Percentiles rank a stretch among this genome's conserved stretches.
Evolutionary conservation across 2,888 invertebrate genomes (phyloP).

Genomic region (Venustoraphidia nigricollis): DNA sequence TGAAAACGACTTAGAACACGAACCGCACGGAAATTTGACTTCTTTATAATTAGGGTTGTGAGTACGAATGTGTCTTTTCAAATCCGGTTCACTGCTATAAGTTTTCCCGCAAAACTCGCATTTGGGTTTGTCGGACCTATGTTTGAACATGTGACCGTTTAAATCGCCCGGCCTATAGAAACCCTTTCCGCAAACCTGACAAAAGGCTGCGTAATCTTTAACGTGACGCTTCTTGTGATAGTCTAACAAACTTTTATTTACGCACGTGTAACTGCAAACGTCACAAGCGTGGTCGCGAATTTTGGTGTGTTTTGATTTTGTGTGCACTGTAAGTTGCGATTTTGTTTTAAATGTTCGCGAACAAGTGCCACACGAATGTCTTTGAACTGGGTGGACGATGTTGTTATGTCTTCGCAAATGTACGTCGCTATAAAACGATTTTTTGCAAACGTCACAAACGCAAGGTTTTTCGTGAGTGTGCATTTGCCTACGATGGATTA

Average conservation of each 20-base stretch:
- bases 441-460: slow-evolving; percentile 3
- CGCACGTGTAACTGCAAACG: no score
- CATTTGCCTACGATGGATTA: no score
- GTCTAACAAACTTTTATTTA: no score
- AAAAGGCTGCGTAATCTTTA: slow-evolving; percentile 6
- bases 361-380: no score
- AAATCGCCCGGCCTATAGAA: background rate
- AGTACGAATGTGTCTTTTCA: slow-evolving; percentile 9
- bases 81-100: slow-evolving; percentile 13
- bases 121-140: slow-evolving; percentile 2
- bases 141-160: slow-evolving; percentile 6
- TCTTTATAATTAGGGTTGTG: slow-evolving; percentile 7
- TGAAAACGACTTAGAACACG: slow-evolving; percentile 10
- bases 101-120: slow-evolving; percentile 8
- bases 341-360: no score
- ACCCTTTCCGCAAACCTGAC: background rate
- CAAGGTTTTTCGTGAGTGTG: slow-evolving; percentile 5
- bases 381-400: no score
- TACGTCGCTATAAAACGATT: slow-evolving; percentile 8
- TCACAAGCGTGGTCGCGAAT: no score
- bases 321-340: no score
- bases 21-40: slow-evolving; percentile 4
- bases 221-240: background rate
- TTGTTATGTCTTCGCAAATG: background rate
- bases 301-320: no score